Percentiles rank a stretch among this genome's conserved stretches.
phyloP scores from a whole-genome alignment of 2,888 invertebrate species.

The Heteromyza rotundicornis region DNA sequence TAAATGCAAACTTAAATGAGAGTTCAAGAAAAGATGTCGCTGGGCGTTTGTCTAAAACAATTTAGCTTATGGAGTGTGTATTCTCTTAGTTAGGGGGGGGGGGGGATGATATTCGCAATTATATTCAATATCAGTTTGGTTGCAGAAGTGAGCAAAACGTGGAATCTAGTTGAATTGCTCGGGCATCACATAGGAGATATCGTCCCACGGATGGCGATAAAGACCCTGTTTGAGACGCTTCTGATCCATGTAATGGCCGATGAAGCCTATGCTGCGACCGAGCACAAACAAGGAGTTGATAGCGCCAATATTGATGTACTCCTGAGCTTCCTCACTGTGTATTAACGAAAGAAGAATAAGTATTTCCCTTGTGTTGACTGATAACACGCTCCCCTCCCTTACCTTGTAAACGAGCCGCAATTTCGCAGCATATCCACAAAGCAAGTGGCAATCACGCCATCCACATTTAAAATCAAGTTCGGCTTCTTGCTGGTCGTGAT shows the following conservation, averaged over 20 bases:
- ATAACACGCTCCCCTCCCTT: neutral
- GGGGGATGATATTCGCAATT: neutral
- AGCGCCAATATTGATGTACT: slow-evolving; percentile 96
- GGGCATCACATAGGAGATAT: slow-evolving; percentile 72
- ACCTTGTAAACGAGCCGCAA: slow-evolving; percentile 93
- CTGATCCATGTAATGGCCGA: slow-evolving; percentile 98
- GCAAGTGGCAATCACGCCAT: slow-evolving; percentile 96
- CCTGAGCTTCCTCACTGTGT: slow-evolving; percentile 91
- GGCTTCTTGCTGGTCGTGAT: slow-evolving; percentile 99
- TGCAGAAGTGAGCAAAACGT: neutral
- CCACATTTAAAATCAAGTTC: slow-evolving; percentile 99
- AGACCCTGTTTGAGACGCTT: slow-evolving; percentile 98
- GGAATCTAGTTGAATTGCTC: slow-evolving; percentile 59
- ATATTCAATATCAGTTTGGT: neutral
- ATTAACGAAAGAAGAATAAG: slow-evolving; percentile 34
- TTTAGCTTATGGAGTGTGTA: slow-evolving; percentile 13
- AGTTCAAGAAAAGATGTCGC: neutral
- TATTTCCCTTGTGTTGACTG: too few species aligned
- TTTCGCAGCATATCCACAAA: slow-evolving; percentile 96
- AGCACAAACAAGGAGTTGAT: slow-evolving; percentile 98
- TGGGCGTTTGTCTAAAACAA: neutral
- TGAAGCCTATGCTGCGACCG: slow-evolving; percentile 97
- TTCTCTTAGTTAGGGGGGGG: neutral
- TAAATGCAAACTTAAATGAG: slow-evolving; percentile 19
- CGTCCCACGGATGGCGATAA: slow-evolving; percentile 99